Evolutionary conservation across 2,888 invertebrate genomes (phyloP).

Genomic region (Dryocosmus kuriphilus): DNA sequence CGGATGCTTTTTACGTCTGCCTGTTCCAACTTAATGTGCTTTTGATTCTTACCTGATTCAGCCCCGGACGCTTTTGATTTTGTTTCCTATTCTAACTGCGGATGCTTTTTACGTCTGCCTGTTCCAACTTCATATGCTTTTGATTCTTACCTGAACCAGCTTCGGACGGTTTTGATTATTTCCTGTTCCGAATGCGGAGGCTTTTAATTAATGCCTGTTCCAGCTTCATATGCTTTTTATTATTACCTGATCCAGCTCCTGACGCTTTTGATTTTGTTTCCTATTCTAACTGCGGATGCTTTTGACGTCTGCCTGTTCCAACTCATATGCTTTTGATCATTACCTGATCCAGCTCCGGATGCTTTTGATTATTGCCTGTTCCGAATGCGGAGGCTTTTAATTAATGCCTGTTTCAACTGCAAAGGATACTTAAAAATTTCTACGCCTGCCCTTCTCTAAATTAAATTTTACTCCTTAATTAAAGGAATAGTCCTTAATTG

Average conservation of each 20-base stretch:
- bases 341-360: background rate
- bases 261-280: background rate
- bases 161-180: background rate
- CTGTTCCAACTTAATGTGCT: too few species aligned
- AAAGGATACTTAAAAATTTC: background rate
- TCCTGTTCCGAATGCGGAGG: background rate
- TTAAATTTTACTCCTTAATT: background rate
- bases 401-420: background rate
- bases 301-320: background rate
- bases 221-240: background rate
- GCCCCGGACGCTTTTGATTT: background rate
- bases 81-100: background rate
- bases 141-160: background rate
- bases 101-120: background rate
- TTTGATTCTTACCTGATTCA: too few species aligned
- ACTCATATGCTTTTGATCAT: background rate
- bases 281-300: background rate
- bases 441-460: background rate
- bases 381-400: background rate
- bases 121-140: background rate
- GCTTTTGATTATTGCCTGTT: background rate
- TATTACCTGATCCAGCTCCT: background rate
- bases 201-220: background rate
- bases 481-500: background rate
- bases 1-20: too few species aligned